Conservation (phyloP, 2,888 invertebrate genomes). For the Sylvicola fuscatus region DNA sequence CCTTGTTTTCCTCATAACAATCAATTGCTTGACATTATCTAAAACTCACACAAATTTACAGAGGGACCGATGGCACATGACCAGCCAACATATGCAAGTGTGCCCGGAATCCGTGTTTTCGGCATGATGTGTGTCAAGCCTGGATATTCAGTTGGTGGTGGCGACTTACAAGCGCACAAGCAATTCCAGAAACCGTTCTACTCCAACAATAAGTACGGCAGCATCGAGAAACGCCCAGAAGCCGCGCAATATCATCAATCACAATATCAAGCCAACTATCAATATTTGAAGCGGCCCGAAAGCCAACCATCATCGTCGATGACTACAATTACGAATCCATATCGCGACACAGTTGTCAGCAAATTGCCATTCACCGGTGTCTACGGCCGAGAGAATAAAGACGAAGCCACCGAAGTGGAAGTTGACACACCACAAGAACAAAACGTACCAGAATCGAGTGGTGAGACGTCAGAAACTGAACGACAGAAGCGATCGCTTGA, state of each 20-base stretch:
- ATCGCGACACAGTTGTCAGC: slow-evolving; percentile 17
- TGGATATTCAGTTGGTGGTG: slow-evolving; percentile 17
- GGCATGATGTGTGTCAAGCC: slow-evolving; percentile 80
- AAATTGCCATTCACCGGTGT: slow-evolving; percentile 17
- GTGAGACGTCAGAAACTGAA: slow-evolving; percentile 9
- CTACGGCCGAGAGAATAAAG: slow-evolving; percentile 22
- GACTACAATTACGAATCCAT: slow-evolving; percentile 11
- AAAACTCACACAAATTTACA: slow-evolving; percentile 25
- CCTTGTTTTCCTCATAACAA: too few relatives aligned
- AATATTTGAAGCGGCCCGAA: slow-evolving; percentile 23
- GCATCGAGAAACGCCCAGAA: slow-evolving; percentile 1
- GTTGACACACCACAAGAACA: not conserved
- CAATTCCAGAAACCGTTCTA: slow-evolving; percentile 1
- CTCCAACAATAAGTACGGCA: not conserved
- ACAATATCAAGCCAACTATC: slow-evolving; percentile 21
- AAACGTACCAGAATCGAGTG: not conserved
- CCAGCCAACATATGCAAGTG: slow-evolving; percentile 83
- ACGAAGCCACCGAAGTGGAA: slow-evolving; percentile 12
- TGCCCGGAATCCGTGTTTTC: slow-evolving; percentile 80
- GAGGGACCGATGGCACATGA: slow-evolving; percentile 90
- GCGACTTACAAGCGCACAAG: slow-evolving; percentile 6
- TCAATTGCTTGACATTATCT: too few relatives aligned
- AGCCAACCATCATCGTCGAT: slow-evolving; percentile 11
- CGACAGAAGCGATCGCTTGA: slow-evolving; percentile 14
- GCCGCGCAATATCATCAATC: slow-evolving; percentile 23